phyloP scores from a whole-genome alignment of 2,888 invertebrate species.

The Camponotus fellah region DNA sequence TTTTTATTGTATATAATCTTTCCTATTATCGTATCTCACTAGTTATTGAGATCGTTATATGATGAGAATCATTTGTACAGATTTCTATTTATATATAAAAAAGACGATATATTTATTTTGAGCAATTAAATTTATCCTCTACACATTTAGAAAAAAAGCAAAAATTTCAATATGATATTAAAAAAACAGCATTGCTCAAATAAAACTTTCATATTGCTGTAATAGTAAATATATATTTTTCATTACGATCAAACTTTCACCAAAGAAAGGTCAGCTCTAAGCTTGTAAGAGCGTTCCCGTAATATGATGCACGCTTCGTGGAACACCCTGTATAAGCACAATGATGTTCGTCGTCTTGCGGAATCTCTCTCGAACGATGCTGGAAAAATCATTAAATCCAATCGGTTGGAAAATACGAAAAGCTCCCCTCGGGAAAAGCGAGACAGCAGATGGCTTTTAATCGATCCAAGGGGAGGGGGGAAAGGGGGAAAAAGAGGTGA shows the following conservation, averaged over 20 bases:
- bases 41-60: background rate
- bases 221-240: background rate
- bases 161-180: background rate
- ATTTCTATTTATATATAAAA: background rate
- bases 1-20: background rate
- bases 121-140: background rate
- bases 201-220: background rate
- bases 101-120: background rate
- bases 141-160: too few relatives aligned
- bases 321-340: constrained; percentile 31
- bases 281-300: constrained; percentile 30
- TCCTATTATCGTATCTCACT: background rate
- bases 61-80: background rate
- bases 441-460: constrained; percentile 48
- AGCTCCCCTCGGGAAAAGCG: constrained; percentile 26
- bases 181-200: background rate
- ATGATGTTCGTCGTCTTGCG: constrained; percentile 41
- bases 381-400: constrained; percentile 47
- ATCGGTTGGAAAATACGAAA: constrained; percentile 47
- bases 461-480: constrained; percentile 24
- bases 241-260: constrained; percentile 24
- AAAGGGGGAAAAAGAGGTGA: background rate
- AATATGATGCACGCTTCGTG: constrained; percentile 38
- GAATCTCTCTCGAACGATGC: constrained; percentile 36
- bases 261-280: constrained; percentile 30